A percentile compares a stretch with the other conserved stretches of the same genome.
Conservation (phyloP, 2,797 vertebrate genomes). For the Lagocephalus sceleratus region DNA sequence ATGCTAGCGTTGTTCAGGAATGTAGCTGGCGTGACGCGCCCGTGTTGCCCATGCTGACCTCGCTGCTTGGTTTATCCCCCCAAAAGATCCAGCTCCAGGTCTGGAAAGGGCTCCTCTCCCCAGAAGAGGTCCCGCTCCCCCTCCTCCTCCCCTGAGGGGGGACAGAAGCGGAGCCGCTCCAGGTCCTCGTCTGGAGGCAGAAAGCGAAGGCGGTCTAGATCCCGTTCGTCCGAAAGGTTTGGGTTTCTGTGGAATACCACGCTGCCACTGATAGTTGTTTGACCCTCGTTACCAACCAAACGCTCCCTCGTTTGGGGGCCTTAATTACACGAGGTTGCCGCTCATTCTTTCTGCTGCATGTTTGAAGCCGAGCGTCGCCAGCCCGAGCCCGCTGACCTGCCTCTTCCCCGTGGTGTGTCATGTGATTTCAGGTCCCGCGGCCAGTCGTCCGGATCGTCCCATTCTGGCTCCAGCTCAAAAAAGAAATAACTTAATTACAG, state of each 20-base stretch:
- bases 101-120: slow-evolving; percentile 93
- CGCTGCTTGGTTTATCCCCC: slow-evolving; percentile 87
- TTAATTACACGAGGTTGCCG: too few species aligned
- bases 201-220: slow-evolving; percentile 98
- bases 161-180: slow-evolving; percentile 95
- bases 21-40: slow-evolving; percentile 24
- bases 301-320: too few species aligned
- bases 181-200: slow-evolving; percentile 95
- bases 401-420: slow-evolving; percentile 70
- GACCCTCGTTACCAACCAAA: too few species aligned
- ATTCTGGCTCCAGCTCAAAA: slow-evolving; percentile 98
- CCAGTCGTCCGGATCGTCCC: slow-evolving; percentile 94
- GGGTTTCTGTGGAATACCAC: slow-evolving; percentile 99
- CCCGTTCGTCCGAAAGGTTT: slow-evolving; percentile 99
- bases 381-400: slow-evolving; percentile 34
- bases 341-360: too few species aligned
- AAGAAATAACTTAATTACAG: slow-evolving; percentile 87
- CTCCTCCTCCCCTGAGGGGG: slow-evolving; percentile 91
- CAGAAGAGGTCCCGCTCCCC: slow-evolving; percentile 93
- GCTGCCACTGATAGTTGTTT: slow-evolving; percentile 74
- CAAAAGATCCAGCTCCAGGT: slow-evolving; percentile 99
- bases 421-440: slow-evolving; percentile 86
- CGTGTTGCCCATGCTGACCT: slow-evolving; percentile 65
- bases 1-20: slow-evolving; percentile 2
- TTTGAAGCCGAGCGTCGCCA: slow-evolving; percentile 16